Base-by-base conservation (phyloP, 2,797 vertebrate genomes). In the Oryzias dopingdopingensis region DNA sequence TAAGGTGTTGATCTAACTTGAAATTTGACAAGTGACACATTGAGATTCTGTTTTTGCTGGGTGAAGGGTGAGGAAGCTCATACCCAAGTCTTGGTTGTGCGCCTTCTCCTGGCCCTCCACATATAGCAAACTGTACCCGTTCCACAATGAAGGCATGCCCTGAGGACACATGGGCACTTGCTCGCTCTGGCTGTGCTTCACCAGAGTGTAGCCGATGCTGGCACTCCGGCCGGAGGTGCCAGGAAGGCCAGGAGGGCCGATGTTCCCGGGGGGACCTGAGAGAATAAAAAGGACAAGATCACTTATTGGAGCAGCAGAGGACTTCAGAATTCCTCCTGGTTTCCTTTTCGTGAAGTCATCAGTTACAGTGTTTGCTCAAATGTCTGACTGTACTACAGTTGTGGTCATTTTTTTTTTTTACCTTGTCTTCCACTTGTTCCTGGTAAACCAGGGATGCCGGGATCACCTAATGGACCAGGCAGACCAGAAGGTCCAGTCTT, bases 91-190 rank as follows among this genome's bases (percentile, higher is more conserved):
- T 85, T 98, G 96, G 89, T 96, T 98, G 89, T 98, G 96, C 0
- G 95, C 91, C 82, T 98, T 98, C 69, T 98, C 96, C 86, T 99
- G 96, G 1, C 96, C 96, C 75, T 99, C 95, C 82, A 98, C 94
- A 0, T 91, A 95, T 44, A 95, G 89, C 59, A 97, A 81, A 51
- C 96, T 98, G 92, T 95, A 98, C 4, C 96, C 96, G 0, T 96
- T 94, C 97, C 96, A 98, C 42, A 99, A 91, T 48, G 82, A 92
- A 64, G 55, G 91, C 95, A 96, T 96, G 23, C 95, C 95, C 40
- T 93, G 65, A 2, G 96, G 96, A 65, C 97, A 98, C 26, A 91
- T 92, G n/a, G 96, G 95, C 26, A 96, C 90, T 68, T 94, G 92
- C 8, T 88, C 85, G 1, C 88, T 91, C 81, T 98, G 95, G 65